Evolutionary conservation across 2,888 invertebrate species (phyloP).

Genomic region (Idaea aversata): DNA sequence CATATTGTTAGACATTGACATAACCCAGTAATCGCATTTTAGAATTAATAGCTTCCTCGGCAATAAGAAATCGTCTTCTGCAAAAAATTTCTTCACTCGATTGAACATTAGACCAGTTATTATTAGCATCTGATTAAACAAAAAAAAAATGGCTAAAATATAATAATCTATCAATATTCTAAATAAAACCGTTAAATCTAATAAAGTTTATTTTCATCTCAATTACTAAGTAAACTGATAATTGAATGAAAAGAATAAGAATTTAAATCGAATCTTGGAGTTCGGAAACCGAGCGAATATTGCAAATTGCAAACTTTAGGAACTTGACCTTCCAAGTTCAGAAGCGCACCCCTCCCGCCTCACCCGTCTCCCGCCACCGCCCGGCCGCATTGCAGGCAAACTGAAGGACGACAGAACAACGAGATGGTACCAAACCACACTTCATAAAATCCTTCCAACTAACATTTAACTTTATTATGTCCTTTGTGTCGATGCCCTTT

Average conservation of each 20-base stretch:
- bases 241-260: constrained; percentile 6
- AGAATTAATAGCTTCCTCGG: too few species aligned
- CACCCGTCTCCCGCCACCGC: constrained; percentile 41
- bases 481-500: constrained; percentile 37
- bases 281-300: constrained; percentile 52
- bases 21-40: too few species aligned
- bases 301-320: constrained; percentile 56
- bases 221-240: background rate
- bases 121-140: background rate
- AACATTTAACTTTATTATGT: constrained; percentile 30
- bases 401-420: constrained; percentile 53
- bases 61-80: too few species aligned
- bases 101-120: too few species aligned
- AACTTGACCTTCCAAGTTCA: constrained; percentile 74
- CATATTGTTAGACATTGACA: too few species aligned
- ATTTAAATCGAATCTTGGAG: constrained; percentile 42
- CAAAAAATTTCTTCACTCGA: too few species aligned
- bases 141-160: background rate
- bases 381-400: constrained; percentile 73
- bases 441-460: constrained; percentile 38
- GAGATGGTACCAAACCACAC: constrained; percentile 31
- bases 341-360: constrained; percentile 45
- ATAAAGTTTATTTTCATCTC: background rate
- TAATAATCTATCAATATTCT: background rate
- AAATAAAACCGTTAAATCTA: background rate